Evolutionary conservation across 2,113 vertebrate species (phyloP), one percentile per base, ranked within the genome.

Genomic region (Gambusia holbrooki): DNA sequence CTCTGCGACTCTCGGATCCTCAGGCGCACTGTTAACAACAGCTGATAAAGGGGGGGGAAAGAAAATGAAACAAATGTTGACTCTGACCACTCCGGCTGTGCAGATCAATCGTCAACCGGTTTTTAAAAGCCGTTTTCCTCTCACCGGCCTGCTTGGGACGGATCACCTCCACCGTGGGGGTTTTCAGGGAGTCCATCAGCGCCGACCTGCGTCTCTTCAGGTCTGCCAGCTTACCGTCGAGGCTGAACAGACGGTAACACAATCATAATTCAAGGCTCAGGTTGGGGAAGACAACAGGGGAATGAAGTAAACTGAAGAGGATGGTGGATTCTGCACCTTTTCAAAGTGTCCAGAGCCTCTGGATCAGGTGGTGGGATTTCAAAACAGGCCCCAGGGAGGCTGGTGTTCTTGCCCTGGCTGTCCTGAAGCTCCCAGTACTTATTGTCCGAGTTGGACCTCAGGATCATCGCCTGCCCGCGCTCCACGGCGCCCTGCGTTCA

Each of bases 371-470:
- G 94, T 7, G 95, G 97, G 80, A 98, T 90, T 83, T 90, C 89
- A 85, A 99, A 96, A 79, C 97, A 98, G 10, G 92, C 93, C 5
- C 96, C 96, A 0, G 98, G 97, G 17, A 95, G 93, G 0, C 86
- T 88, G 78, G 93, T 96, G 66, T 83, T 92, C 79, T 90, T 81
- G 1, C 95, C 95, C 0, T 72, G 33, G 7, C 76, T 91, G 73
- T 82, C 92, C 86, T 95, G 91, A 33, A 99, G 91, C 32, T 95
- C 89, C 98, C 98, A 99, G 67, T 92, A 95, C 76, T 95, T 91
- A 0, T 87, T 90, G 81, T 96, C 94, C 15, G 84, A 81, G 86
- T 96, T 97, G 83, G 97, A 96, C 82, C 93, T 89, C 60, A 99
- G 90, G 0, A 22, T 92, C 40, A 96, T 94, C 28, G 40, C 93